Base-by-base conservation (phyloP, 30 jellyfish, hydroid and myxozoan genomes). In the Nemopilema nomurai region DNA sequence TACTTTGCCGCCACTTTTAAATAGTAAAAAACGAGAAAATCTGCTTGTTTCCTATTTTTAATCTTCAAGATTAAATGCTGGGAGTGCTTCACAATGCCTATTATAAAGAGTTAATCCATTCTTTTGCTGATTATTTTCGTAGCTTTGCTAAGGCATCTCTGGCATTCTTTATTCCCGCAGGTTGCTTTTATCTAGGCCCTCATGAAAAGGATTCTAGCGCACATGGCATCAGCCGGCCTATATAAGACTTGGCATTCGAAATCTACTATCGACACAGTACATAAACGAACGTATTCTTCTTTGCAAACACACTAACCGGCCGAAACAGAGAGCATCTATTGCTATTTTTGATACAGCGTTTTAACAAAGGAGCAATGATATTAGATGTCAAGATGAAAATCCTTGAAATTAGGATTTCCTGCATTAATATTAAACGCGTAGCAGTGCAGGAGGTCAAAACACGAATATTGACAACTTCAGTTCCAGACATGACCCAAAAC, bases 61-160 rank as follows among this genome's bases (percentile, higher is more conserved):
- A 76, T 76, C 86, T 51, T 26, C 0, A 52, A 52, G 86, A 76
- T 76, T 76, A 76, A 52, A 18, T 23, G 20, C 75, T 76, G 51
- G 75, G 75, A 76, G 75, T 25, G 62, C 9, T 76, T 8, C n/a
- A 73, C 83, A 73, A 73, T 33, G 52, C 69, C 81, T 22, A 13
- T 23, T 9, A 71, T 73, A 30, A 41, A 26, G 52, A 1, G 50
- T 28, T 33, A 73, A 73, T 33, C 83, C 69, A 3, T 49, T 20
- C 9, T 41, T 41, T 13, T 41, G 57, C 57, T 41, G 57, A 41
- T 41, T 41, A 41, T 41, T 41, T 41, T 41, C 57, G 9, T 41
- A 41, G 57, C 6, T 41, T 41, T 41, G 57, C 57, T 41, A 41
- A 41, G 13, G 13, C 6, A 41, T 41, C 57, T 41, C 13, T 41